phyloP scores from a whole-genome alignment of 2,888 invertebrate genomes.

The Plutella xylostella region DNA sequence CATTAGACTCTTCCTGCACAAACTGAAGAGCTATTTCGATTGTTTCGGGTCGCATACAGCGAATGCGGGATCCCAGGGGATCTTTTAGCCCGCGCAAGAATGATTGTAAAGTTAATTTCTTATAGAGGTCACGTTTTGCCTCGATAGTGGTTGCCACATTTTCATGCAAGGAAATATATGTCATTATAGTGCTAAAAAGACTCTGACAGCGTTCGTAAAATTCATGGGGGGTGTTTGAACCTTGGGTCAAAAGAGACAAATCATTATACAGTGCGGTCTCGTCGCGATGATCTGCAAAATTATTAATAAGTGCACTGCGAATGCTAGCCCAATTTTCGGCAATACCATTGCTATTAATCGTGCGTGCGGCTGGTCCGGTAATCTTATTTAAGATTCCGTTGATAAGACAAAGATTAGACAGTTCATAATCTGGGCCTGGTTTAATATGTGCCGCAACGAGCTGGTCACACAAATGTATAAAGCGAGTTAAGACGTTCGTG shows the following conservation, averaged over 20 bases:
- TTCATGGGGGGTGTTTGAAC: background rate
- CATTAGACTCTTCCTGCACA: too few relatives aligned
- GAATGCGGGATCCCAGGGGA: background rate
- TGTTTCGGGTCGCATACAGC: background rate
- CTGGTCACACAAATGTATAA: background rate
- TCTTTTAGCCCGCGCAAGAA: conserved; percentile 8
- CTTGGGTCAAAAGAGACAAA: background rate
- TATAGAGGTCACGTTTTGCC: background rate
- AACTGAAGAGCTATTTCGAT: background rate
- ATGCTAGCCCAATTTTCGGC: background rate
- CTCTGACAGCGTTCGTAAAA: background rate
- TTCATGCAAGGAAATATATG: conserved; percentile 1
- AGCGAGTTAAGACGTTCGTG: background rate
- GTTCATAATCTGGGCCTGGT: background rate
- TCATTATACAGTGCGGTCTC: conserved; percentile 2
- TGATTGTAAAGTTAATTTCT: background rate
- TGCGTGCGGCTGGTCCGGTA: background rate
- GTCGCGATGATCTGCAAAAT: too few relatives aligned
- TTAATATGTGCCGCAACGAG: background rate
- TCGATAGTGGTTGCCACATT: background rate
- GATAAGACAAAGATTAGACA: background rate
- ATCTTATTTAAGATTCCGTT: conserved; percentile 4
- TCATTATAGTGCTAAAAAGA: conserved; percentile 4
- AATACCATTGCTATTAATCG: background rate
- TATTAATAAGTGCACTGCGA: background rate